These are phyloP conservation scores for Cataglyphis albicans DNA, from an alignment of 2,888 invertebrate genomes.

Conservation along the genomic window DNA sequence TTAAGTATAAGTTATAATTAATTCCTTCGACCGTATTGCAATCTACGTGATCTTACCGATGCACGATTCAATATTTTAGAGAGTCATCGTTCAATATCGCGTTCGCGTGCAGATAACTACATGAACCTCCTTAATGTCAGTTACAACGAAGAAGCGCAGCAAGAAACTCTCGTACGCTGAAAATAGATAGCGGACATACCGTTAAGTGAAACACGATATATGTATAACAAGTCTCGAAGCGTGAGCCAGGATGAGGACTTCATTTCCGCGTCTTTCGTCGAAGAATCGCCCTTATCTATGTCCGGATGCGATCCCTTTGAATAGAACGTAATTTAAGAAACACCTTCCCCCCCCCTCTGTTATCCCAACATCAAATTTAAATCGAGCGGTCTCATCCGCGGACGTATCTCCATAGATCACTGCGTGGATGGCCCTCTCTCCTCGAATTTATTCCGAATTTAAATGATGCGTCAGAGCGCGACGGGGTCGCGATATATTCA, in stretches of 20 bases:
- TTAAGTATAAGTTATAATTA: conserved; percentile 21
- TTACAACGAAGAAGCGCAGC: conserved; percentile 22
- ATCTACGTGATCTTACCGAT: not conserved
- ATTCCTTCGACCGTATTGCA: conserved; percentile 18
- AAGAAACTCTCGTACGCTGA: conserved; percentile 21
- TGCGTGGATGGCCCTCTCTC: conserved; percentile 20
- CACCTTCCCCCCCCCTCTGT: conserved; percentile 30
- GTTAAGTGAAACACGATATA: conserved; percentile 53
- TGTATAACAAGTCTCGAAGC: conserved; percentile 46
- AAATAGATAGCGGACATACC: conserved; percentile 28
- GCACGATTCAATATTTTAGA: conserved; percentile 12
- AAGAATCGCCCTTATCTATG: conserved; percentile 50
- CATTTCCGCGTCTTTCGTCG: conserved; percentile 53
- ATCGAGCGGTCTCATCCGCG: conserved; percentile 51
- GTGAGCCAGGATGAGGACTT: conserved; percentile 46
- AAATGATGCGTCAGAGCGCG: conserved; percentile 18
- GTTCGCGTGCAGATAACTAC: conserved; percentile 9
- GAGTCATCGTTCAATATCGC: conserved; percentile 33
- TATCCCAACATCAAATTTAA: conserved; percentile 61
- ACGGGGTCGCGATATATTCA: not conserved
- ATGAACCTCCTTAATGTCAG: conserved; percentile 16
- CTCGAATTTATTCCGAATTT: conserved; percentile 48
- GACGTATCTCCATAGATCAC: conserved; percentile 13
- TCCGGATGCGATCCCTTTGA: conserved; percentile 58
- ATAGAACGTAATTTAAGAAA: conserved; percentile 59